Evolutionary conservation across 2,113 vertebrate genomes (phyloP).

Genomic region (Machaerirhynchus nigripectus): DNA sequence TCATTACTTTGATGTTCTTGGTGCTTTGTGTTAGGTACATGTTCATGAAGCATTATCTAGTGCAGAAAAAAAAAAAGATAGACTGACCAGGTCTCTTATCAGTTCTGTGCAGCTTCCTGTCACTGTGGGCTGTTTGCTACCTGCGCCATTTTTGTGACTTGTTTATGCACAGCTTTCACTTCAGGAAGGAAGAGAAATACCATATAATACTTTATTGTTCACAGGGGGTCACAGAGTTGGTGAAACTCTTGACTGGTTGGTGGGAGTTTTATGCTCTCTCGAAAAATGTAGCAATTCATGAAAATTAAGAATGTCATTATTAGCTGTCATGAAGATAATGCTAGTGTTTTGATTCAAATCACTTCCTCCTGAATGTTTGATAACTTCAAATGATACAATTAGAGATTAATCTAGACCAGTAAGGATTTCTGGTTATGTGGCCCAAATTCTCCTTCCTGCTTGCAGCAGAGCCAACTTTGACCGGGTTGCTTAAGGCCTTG

Average conservation of each 20-base stretch:
- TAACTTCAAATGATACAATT: not conserved
- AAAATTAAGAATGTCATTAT: not conserved
- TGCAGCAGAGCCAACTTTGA: not conserved
- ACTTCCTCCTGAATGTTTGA: not conserved
- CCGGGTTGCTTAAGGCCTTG: not conserved
- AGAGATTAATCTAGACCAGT: not conserved
- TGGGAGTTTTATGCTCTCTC: not conserved
- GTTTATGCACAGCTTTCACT: not conserved
- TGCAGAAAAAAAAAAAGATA: not conserved
- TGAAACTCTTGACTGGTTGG: not conserved
- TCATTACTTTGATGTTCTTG: not conserved
- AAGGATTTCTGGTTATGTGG: not conserved
- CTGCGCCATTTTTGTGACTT: not conserved
- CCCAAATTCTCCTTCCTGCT: not conserved
- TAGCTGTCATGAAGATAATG: not conserved
- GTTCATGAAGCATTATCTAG: not conserved
- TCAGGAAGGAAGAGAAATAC: not conserved
- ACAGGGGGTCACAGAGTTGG: rapidly evolving
- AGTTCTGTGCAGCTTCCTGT: not conserved
- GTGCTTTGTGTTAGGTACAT: not conserved
- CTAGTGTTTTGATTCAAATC: not conserved
- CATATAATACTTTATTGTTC: not conserved
- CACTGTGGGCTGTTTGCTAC: not conserved
- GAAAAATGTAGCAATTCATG: not conserved
- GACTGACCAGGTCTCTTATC: not conserved